A percentile compares a stretch with the other conserved stretches of the same genome.
Evolutionary conservation across 2,888 invertebrate genomes (phyloP).

Genomic region (Xylocampa areola): DNA sequence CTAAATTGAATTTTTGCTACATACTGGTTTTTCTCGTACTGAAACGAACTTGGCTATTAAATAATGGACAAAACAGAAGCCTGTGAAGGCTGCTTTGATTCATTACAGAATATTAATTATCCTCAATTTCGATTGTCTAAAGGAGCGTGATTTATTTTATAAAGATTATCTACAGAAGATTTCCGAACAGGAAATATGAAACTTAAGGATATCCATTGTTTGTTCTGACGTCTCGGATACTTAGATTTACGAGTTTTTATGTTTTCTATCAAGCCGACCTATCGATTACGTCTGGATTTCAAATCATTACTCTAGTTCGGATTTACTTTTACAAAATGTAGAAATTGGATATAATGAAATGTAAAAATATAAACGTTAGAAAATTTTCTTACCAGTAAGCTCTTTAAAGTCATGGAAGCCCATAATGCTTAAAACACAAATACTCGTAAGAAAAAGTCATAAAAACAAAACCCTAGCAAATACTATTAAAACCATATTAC

Average conservation of each 20-base stretch:
- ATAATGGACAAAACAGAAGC: slow-evolving; percentile 57
- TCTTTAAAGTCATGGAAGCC: not conserved
- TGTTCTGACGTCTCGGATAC: slow-evolving; percentile 25
- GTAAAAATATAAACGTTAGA: no score
- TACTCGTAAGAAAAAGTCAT: not conserved
- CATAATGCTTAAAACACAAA: not conserved
- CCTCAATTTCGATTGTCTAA: slow-evolving; percentile 45
- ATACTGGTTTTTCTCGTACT: slow-evolving; percentile 44
- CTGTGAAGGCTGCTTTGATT: slow-evolving; percentile 54
- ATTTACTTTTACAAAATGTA: not conserved
- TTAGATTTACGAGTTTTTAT: slow-evolving; percentile 37
- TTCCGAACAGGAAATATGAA: slow-evolving; percentile 32
- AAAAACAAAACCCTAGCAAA: not conserved
- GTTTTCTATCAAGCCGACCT: slow-evolving; percentile 10
- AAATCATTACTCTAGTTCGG: not conserved
- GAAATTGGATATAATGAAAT: no score
- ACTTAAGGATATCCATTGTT: slow-evolving; percentile 34
- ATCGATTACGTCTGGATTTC: not conserved
- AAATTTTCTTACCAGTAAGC: no score
- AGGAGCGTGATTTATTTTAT: slow-evolving; percentile 55
- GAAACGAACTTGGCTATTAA: slow-evolving; percentile 56
- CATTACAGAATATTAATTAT: slow-evolving; percentile 62
- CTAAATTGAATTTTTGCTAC: slow-evolving; percentile 51
- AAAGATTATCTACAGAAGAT: slow-evolving; percentile 50
- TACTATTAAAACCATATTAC: slow-evolving; percentile 2